These are phyloP conservation scores for Phymanthus crucifer DNA, from an alignment of 92 coral and sea anemone species.

Conservation along the genomic window DNA sequence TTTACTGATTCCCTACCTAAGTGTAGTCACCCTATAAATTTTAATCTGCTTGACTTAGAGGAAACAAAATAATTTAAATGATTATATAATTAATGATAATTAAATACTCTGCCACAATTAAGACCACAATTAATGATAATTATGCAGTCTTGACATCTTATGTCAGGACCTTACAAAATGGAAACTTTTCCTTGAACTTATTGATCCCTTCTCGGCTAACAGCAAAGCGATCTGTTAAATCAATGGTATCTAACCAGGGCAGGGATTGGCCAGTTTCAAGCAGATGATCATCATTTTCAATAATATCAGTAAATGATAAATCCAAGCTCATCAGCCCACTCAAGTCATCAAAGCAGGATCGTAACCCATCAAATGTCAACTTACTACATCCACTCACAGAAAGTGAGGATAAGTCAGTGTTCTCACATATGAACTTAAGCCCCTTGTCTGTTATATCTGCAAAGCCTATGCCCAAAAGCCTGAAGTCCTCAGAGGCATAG, in stretches of 20 bases:
- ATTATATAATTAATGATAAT: not conserved
- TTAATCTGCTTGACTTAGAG: not conserved
- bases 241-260: conserved; percentile 83
- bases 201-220: conserved; percentile 65
- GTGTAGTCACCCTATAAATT: not conserved
- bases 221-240: conserved; percentile 81
- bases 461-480: conserved; percentile 88
- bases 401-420: conserved; percentile 75
- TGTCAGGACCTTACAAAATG: conserved; percentile 68
- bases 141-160: conserved; percentile 17
- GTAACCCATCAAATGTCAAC: conserved; percentile 83
- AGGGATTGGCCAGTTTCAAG: conserved; percentile 79
- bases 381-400: conserved; percentile 83
- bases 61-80: not conserved
- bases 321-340: conserved; percentile 80
- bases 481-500: conserved; percentile 77
- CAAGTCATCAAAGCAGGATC: conserved; percentile 69
- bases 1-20: not conserved
- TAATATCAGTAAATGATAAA: conserved; percentile 88
- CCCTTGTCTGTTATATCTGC: conserved; percentile 94
- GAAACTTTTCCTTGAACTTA: conserved; percentile 70
- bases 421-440: conserved; percentile 75
- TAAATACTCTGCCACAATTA: not conserved
- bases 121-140: not conserved
- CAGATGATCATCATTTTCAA: conserved; percentile 72